Base-by-base conservation (phyloP, 2,113 vertebrate species). In the Crotalus helleri region DNA sequence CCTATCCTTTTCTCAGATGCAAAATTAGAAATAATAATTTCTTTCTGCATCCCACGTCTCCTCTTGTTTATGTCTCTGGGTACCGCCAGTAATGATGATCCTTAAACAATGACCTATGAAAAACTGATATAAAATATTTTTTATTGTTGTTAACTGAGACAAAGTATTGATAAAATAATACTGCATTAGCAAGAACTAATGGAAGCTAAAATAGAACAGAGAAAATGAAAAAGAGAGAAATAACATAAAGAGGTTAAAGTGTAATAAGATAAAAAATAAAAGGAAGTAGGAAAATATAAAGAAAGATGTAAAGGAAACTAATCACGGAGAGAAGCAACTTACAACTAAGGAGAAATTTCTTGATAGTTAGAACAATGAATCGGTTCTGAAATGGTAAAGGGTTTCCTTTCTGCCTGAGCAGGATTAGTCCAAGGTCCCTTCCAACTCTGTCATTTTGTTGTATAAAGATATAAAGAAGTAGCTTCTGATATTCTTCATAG, bases 21-120 rank as follows among this genome's bases (percentile, higher is more conserved):
- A 93, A 64, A 46, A 89, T 88, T 17, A 95, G 92, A 94, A 93
- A 93, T 93, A 92, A 2, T 15, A 92, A 46, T 58, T 88, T 55
- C 54, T 89, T 58, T 89, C 87, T 74, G 23, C 9, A 26, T 92
- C 51, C 33, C 23, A 55, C 21, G 74, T 81, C 74, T 81, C 74
- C 74, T 15, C 64, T 69, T 6, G 17, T 8, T 2, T 81, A 39
- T 21, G 17, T 39, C 17, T 81, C 6, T 81, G 74, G 17, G 33
- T 55, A 39, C 29, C 29, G 26, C 46, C 39, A 59, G 58, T 9
- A 33, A 29, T 74, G 23, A 3, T 74, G 26, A 21, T 51, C 51
- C 46, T 88, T 49, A 64, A 23, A 29, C 39, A 1, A 33, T 69
- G 64, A 69, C 1, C 17, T 13, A 95, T 90, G 89, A 90, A 87